These are phyloP conservation scores for Meda fulgida DNA, from an alignment of 2,797 vertebrate genomes.

Conservation along the genomic window DNA sequence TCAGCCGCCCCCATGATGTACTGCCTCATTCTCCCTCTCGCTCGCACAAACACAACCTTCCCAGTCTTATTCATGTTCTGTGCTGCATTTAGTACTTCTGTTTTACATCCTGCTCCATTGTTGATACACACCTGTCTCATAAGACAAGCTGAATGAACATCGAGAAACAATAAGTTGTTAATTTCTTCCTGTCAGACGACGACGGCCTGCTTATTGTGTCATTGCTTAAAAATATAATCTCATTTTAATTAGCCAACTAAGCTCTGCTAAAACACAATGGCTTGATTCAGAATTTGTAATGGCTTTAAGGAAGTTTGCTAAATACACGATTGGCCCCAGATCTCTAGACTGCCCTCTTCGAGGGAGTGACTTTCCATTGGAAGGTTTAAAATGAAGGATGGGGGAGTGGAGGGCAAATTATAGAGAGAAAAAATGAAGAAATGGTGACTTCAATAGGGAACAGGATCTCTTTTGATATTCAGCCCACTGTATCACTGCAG, in stretches of 20 bases:
- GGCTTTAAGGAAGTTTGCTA: constrained; percentile 39
- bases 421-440: constrained; percentile 35
- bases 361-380: constrained; percentile 50
- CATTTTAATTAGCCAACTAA: constrained; percentile 71
- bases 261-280: constrained; percentile 62
- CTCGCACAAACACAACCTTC: constrained; percentile 10
- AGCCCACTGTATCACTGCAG: constrained; percentile 52
- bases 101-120: constrained; percentile 40
- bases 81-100: constrained; percentile 47
- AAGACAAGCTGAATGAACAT: constrained; percentile 62
- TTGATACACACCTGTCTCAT: constrained; percentile 35
- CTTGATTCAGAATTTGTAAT: constrained; percentile 55
- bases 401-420: constrained; percentile 27
- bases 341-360: constrained; percentile 33
- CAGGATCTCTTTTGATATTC: constrained; percentile 56
- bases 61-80: constrained; percentile 29
- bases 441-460: constrained; percentile 49
- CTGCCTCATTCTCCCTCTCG: constrained; percentile 51
- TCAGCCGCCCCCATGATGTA: constrained; percentile 62
- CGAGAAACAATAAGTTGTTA: constrained; percentile 59
- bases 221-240: constrained; percentile 70
- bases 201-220: constrained; percentile 51
- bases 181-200: constrained; percentile 55
- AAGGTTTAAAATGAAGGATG: constrained; percentile 34
- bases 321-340: constrained; percentile 35